Base-by-base conservation (phyloP, 2,888 invertebrate genomes). In the Ptycholaimellus sp. region DNA sequence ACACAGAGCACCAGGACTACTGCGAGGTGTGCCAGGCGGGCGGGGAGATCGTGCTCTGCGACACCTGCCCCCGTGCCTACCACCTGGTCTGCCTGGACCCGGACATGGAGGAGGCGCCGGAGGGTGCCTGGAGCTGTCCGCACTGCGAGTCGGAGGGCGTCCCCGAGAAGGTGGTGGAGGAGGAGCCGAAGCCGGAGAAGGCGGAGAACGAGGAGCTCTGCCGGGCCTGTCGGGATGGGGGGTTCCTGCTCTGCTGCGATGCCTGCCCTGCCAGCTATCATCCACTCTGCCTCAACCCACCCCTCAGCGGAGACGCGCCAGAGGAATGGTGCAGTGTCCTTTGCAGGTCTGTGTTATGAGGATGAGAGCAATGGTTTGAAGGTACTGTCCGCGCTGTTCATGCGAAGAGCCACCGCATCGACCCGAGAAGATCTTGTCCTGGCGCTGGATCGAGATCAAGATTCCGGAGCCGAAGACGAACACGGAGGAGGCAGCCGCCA, bases 261-360 rank as follows among this genome's bases (percentile, higher is more conserved):
- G 79, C 78, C 2, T 93, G 93, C 56, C 83, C 87, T 2, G 80
- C 81, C 4, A 83, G 90, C 0, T 93, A 87, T 62, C 93, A 93
- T 62, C 79, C 81, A 1, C 81, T 81, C 65, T 93, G 93, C 59
- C 68, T 93, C 47, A 83, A 78, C 62, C 90, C 90, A 16, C 85
- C 90, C 3, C 64, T 90, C 13, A 73, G 75, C 18, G 79, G 78
- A 43, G 77, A 90, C 43, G 90, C 90, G 0, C 82, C 83, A 52
- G 90, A 87, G 1, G 83, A 87, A 49, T 96, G 96, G 96, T 79
- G 80, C 51, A 93, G 93, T 65, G 90, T 90, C 1, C 69, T 85
- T 43, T 90, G 87, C 64, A 74, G 51, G 74, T 74, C 56, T n/a
- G n/a, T n/a, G n/a, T n/a, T n/a, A n/a, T n/a, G n/a, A n/a, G n/a